A percentile compares a stretch with the other conserved stretches of the same genome.
Conservation (phyloP, 2,888 invertebrate species). For the Euspilapteryx auroguttella region DNA sequence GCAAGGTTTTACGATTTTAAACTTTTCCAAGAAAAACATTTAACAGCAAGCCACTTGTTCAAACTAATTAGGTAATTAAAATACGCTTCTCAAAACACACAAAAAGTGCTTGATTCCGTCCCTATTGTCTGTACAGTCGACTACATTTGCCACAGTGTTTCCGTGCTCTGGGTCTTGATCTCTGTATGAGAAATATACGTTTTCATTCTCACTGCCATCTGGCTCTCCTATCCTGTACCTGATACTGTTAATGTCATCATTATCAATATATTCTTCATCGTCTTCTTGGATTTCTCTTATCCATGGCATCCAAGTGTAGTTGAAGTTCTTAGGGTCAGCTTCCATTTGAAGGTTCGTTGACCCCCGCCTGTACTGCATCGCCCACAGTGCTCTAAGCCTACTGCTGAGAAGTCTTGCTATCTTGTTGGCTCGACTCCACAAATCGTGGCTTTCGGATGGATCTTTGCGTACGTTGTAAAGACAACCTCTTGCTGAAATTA, state of each 20-base stretch:
- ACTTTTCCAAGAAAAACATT: not conserved
- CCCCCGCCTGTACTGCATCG: constrained; percentile 48
- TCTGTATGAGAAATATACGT: too few relatives aligned
- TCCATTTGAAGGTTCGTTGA: constrained; percentile 42
- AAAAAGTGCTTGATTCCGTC: constrained; percentile 34
- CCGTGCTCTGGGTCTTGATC: too few relatives aligned
- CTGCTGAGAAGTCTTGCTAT: constrained; percentile 39
- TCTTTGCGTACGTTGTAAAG: constrained; percentile 77
- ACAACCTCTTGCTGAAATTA: constrained; percentile 62
- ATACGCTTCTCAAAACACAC: constrained; percentile 34
- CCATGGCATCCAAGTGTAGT: constrained; percentile 76
- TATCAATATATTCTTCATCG: not conserved
- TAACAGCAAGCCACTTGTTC: constrained; percentile 7
- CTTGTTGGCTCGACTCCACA: constrained; percentile 52
- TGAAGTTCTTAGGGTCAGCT: constrained; percentile 71
- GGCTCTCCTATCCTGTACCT: not conserved
- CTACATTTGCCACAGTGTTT: constrained; percentile 11
- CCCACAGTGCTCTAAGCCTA: constrained; percentile 34
- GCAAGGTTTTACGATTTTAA: too few relatives aligned
- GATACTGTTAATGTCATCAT: not conserved
- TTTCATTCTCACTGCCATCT: not conserved
- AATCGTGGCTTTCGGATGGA: constrained; percentile 77
- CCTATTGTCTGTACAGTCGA: constrained; percentile 28
- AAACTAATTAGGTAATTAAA: constrained; percentile 14
- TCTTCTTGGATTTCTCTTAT: constrained; percentile 9